A percentile compares a stretch with the other conserved stretches of the same genome.
Evolutionary conservation across 2,888 invertebrate species (phyloP).

Genomic region (Pheosia tremula): DNA sequence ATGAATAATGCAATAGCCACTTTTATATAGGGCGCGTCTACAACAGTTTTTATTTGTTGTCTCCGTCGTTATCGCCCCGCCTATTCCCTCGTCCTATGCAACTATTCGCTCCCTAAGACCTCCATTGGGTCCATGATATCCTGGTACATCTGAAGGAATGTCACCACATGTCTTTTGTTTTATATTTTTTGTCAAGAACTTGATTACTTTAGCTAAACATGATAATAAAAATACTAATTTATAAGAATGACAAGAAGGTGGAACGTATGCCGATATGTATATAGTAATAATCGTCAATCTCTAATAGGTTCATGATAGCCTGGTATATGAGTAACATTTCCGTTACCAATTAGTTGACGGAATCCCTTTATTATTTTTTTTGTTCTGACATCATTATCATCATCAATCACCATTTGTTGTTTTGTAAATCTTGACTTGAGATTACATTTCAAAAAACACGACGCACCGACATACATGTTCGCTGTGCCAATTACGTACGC

Average conservation of each 20-base stretch:
- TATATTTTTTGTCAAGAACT: not conserved
- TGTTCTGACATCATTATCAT: not conserved
- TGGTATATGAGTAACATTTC: not conserved
- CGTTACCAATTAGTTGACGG: not conserved
- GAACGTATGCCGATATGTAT: no score
- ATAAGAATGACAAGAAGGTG: no score
- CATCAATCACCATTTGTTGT: not conserved
- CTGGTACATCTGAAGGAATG: constrained; percentile 45
- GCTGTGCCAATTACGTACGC: constrained; percentile 30
- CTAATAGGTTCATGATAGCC: not conserved
- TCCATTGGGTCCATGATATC: constrained; percentile 30
- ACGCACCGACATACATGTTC: constrained; percentile 13
- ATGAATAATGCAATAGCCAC: constrained; percentile 60
- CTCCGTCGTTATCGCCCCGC: constrained; percentile 37
- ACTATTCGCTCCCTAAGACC: constrained; percentile 17
- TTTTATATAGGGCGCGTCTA: constrained; percentile 43
- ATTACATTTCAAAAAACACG: constrained; percentile 9
- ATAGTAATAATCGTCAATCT: not conserved
- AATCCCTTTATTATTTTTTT: not conserved
- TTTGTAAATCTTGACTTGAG: not conserved
- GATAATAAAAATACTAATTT: no score
- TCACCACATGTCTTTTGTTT: constrained; percentile 39
- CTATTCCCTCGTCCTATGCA: constrained; percentile 25
- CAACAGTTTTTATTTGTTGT: constrained; percentile 41
- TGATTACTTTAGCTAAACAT: no score